Evolutionary conservation across 2,888 invertebrate genomes (phyloP), one percentile per base, ranked within the genome.

Genomic region (Arge pagana): DNA sequence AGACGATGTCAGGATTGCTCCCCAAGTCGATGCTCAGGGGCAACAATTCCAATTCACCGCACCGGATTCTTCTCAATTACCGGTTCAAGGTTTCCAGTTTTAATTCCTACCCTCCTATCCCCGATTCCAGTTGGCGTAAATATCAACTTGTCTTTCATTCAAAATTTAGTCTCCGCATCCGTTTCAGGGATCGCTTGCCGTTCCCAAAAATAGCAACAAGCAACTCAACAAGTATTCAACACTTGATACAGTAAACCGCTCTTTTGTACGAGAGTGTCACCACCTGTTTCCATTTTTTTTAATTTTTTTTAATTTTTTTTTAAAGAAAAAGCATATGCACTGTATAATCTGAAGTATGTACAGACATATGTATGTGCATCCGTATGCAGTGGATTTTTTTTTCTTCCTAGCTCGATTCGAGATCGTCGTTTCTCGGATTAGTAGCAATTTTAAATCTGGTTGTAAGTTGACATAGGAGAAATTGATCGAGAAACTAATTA

Each of bases 81-180:
- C 90, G 16, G 86, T 86, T 81, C 88, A 88, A 61, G 89, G 89
- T 65, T 92, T 90, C 76, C 85, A 90, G 67, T 92, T 93, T 79
- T 93, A 87, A 82, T 70, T 58, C 48, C 24, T 28, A 31, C 48
- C 24, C 48, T 48, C 52, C 40, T 36, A 28, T 11, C 51, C 11
- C 10, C 23, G 8, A 26, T 41, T 24, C 16, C 7, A 21, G 13
- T 21, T 21, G 43, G 33, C 33, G 21, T 21, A 8, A 8, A 18
- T 7, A 7, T 24, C 23, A 15, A 42, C 31, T 31, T 21, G 28
- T 42, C 30, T 42, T 42, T 37, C 19, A n/a, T 37, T 37, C 21
- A 37, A 37, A 18, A n/a, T 15, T 42, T 45, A 28, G 15, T 33
- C 24, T 24, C 35, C 33, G 45, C 45, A 33, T 35, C 23, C 7